phyloP scores from a whole-genome alignment of 2,888 invertebrate species.

The Formica aserva region DNA sequence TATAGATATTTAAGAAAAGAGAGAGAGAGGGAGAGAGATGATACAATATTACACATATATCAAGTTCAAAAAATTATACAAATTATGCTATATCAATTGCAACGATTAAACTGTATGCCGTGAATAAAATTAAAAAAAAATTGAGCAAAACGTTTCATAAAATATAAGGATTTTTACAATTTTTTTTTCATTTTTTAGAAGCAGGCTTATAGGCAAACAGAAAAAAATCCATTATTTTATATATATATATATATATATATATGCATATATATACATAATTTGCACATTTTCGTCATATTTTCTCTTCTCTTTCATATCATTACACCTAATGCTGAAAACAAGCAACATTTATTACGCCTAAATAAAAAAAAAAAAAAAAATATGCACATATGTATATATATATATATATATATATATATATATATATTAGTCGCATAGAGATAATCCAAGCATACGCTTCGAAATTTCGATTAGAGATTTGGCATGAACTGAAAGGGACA shows the following conservation, averaged over 20 bases:
- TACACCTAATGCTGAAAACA: background rate
- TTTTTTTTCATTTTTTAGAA: background rate
- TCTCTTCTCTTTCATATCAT: background rate
- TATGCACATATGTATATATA: background rate
- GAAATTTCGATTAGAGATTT: conserved; percentile 55
- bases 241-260: background rate
- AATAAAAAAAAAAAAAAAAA: background rate
- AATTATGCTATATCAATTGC: conserved; percentile 11
- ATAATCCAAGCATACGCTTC: background rate
- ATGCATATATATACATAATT: background rate
- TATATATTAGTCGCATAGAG: background rate
- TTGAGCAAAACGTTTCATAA: conserved; percentile 31
- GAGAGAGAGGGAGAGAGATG: too few relatives aligned
- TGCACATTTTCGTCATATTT: background rate
- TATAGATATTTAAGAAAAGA: conserved; percentile 10
- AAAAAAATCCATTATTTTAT: conserved; percentile 19
- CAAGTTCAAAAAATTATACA: conserved; percentile 1
- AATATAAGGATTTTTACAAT: background rate
- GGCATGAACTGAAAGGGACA: conserved; percentile 65
- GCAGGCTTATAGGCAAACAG: background rate
- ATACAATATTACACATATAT: background rate
- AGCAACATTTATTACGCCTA: background rate
- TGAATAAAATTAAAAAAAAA: background rate
- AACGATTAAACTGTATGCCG: background rate
- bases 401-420: conserved; percentile 16